Evolutionary conservation across 1,140 invertebrate species (phyloP).

Genomic region (Glossosoma conforme): DNA sequence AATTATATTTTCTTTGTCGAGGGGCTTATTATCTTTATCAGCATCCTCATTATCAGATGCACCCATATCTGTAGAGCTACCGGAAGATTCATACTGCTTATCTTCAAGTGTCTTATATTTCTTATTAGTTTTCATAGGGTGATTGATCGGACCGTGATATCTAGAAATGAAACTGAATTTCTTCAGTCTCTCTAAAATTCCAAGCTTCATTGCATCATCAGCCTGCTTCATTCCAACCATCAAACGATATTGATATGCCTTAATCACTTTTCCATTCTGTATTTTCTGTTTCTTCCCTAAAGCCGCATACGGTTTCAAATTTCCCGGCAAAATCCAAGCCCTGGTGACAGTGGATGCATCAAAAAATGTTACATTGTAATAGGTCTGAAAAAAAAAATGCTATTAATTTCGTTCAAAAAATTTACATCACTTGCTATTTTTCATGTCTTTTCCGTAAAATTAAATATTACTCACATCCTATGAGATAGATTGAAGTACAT

Average conservation of each 20-base stretch:
- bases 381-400: slow-evolving; percentile 47
- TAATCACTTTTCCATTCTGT: slow-evolving; percentile 14
- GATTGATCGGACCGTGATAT: slow-evolving; percentile 35
- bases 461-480: no score
- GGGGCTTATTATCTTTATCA: no score
- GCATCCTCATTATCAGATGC: not conserved
- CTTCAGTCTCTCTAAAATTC: slow-evolving; percentile 37
- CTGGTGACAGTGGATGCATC: slow-evolving; percentile 47
- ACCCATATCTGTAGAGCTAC: not conserved
- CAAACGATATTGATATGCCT: slow-evolving; percentile 36
- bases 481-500: no score
- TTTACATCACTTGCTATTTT: no score
- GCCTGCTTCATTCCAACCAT: slow-evolving; percentile 38
- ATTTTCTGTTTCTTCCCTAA: slow-evolving; percentile 34
- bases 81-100: not conserved
- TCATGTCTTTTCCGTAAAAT: no score
- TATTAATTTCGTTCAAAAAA: no score
- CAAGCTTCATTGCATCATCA: slow-evolving; percentile 38
- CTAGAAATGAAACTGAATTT: slow-evolving; percentile 46
- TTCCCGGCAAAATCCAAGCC: slow-evolving; percentile 48
- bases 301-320: slow-evolving; percentile 41
- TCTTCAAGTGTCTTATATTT: no score
- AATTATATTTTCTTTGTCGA: no score
- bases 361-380: slow-evolving; percentile 62
- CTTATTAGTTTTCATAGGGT: not conserved